Conservation (phyloP, 2,797 vertebrate genomes). For the Sebastes reedi region DNA sequence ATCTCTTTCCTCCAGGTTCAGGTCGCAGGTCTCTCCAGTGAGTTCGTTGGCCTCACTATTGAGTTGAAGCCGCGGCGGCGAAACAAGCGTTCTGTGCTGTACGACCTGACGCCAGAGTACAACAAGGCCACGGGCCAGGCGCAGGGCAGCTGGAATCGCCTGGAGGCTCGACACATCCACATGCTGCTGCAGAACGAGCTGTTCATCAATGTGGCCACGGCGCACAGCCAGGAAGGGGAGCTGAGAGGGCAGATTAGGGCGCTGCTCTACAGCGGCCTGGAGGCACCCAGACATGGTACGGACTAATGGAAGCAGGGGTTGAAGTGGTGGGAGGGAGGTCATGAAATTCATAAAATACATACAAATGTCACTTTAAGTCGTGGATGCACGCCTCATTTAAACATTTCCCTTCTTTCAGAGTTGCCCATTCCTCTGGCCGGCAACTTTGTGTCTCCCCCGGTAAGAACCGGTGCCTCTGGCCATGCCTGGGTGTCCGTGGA, state of each 20-base stretch:
- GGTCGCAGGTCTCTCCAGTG: slow-evolving; percentile 87
- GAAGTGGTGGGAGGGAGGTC: neutral
- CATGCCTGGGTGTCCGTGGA: slow-evolving; percentile 95
- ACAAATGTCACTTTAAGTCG: neutral
- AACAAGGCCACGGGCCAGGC: slow-evolving; percentile 52
- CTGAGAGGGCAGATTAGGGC: slow-evolving; percentile 91
- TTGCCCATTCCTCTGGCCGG: slow-evolving; percentile 88
- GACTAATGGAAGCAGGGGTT: neutral
- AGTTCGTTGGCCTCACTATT: slow-evolving; percentile 88
- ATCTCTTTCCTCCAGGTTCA: slow-evolving; percentile 81
- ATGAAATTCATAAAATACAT: neutral
- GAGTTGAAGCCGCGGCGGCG: slow-evolving; percentile 93
- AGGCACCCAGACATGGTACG: slow-evolving; percentile 85
- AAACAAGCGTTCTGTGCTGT: slow-evolving; percentile 89
- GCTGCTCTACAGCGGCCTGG: slow-evolving; percentile 89
- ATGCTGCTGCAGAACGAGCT: slow-evolving; percentile 98
- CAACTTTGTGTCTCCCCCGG: slow-evolving; percentile 87
- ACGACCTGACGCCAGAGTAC: slow-evolving; percentile 85
- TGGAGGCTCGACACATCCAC: slow-evolving; percentile 91
- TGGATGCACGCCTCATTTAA: neutral
- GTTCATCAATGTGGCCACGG: slow-evolving; percentile 93
- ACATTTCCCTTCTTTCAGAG: slow-evolving; percentile 70
- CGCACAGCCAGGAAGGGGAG: slow-evolving; percentile 90
- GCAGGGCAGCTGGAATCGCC: slow-evolving; percentile 82
- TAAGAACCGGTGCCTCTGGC: slow-evolving; percentile 87